Conservation (phyloP, 1,140 invertebrate genomes). For the Idris sp. region DNA sequence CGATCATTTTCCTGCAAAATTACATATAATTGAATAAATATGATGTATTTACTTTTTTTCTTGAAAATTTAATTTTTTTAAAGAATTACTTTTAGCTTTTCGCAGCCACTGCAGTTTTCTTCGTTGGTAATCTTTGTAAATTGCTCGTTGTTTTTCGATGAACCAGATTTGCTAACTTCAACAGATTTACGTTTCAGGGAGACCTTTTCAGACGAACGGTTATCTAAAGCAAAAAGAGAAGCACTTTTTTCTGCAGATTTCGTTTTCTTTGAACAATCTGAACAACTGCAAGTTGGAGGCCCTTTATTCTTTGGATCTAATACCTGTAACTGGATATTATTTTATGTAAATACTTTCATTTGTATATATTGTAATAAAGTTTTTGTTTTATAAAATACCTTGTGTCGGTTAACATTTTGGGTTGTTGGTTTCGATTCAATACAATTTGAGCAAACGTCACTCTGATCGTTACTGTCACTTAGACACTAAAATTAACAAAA, state of each 20-base stretch:
- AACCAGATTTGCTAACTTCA: conserved; percentile 21
- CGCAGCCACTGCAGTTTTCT: conserved; percentile 55
- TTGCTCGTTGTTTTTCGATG: conserved; percentile 21
- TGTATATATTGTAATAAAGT: too few species aligned
- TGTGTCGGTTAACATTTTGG: conserved; percentile 71
- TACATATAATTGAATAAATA: conserved; percentile 1
- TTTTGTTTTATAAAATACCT: too few species aligned
- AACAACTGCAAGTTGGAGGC: conserved; percentile 71
- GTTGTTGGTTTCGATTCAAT: conserved; percentile 65
- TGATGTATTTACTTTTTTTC: too few species aligned
- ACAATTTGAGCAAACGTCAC: conserved; percentile 60
- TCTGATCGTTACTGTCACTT: conserved; percentile 48
- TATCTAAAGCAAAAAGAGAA: too few species aligned
- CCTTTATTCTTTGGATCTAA: conserved; percentile 76
- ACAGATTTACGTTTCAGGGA: conserved; percentile 38
- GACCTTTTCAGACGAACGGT: conserved; percentile 47
- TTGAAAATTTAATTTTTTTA: neutral
- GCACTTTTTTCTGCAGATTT: conserved; percentile 56
- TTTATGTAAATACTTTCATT: neutral
- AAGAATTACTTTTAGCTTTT: conserved; percentile 60
- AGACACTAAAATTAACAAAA: conserved; percentile 66
- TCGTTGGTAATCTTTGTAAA: conserved; percentile 30
- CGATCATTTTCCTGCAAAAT: conserved; percentile 54
- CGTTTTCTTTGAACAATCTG: conserved; percentile 71
- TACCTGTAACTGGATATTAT: conserved; percentile 69